Conservation (phyloP, 2,888 invertebrate species). For the Drosophila atroscutellata region DNA sequence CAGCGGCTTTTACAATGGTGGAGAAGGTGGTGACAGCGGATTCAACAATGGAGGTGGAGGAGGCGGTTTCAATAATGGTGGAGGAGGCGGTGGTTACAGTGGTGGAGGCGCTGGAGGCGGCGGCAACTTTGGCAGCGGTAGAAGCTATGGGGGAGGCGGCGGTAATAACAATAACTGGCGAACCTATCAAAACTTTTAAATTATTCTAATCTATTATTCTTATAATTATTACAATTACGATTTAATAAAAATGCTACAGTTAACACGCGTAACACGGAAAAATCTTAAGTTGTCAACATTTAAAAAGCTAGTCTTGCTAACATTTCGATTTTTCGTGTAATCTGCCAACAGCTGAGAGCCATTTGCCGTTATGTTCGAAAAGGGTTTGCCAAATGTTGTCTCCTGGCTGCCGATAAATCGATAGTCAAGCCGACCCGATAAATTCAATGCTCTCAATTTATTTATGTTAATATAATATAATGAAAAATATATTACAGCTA, state of each 20-base stretch:
- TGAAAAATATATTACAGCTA: not conserved
- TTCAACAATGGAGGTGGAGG: conserved; percentile 4
- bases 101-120: conserved; percentile 3
- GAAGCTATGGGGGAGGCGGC: not conserved
- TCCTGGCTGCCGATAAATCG: not conserved
- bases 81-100: conserved; percentile 7
- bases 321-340: not conserved
- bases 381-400: not conserved
- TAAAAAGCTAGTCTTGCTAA: not conserved
- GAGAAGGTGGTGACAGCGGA: not conserved
- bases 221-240: not conserved
- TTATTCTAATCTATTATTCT: not conserved
- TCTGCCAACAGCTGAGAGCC: not conserved
- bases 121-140: conserved; percentile 4
- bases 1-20: conserved; percentile 17
- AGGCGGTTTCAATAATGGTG: conserved; percentile 4
- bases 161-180: not conserved
- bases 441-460: not conserved
- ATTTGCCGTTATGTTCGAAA: conserved; percentile 5
- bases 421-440: not conserved
- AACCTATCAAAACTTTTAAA: not conserved
- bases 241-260: conserved; percentile 4
- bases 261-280: not conserved
- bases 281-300: not conserved
- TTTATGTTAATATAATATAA: not conserved